These are phyloP conservation scores for Sylvilagus floridanus DNA, from an alignment of 2,797 vertebrate species.

Conservation along the genomic window DNA sequence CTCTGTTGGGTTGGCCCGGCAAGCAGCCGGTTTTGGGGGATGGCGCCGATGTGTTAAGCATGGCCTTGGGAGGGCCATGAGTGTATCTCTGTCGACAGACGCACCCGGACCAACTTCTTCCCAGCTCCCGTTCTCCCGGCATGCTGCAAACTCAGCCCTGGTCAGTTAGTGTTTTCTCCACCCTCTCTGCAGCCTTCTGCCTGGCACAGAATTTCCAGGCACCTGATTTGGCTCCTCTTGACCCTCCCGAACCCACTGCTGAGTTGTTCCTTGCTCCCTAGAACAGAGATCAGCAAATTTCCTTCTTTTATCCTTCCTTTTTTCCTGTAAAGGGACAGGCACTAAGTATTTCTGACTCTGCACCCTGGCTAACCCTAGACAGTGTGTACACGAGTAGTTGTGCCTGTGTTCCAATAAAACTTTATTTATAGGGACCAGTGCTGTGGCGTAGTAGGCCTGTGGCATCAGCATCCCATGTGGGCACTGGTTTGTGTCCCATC, in stretches of 20 bases:
- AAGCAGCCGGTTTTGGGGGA: no score
- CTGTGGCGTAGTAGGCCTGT: no score
- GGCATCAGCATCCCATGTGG: no score
- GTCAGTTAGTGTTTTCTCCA: background rate
- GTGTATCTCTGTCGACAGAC: background rate
- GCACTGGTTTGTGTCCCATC: no score
- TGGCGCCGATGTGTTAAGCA: accelerated
- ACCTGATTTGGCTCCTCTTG: background rate
- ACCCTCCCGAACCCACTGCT: background rate
- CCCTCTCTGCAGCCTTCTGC: background rate
- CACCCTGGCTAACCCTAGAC: background rate
- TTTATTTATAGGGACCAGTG: no score
- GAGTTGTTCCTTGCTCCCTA: background rate
- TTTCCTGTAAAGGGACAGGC: background rate
- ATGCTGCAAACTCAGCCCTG: background rate
- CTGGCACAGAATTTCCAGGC: background rate
- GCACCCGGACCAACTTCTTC: background rate
- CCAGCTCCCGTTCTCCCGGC: background rate
- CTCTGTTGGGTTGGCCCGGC: background rate
- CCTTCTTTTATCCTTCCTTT: background rate
- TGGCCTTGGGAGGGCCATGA: background rate
- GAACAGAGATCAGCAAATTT: background rate
- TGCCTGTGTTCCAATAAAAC: background rate
- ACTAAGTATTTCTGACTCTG: background rate
- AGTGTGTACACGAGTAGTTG: background rate